Base-by-base conservation (phyloP, 2,797 vertebrate species). In the Glyptemys insculpta region DNA sequence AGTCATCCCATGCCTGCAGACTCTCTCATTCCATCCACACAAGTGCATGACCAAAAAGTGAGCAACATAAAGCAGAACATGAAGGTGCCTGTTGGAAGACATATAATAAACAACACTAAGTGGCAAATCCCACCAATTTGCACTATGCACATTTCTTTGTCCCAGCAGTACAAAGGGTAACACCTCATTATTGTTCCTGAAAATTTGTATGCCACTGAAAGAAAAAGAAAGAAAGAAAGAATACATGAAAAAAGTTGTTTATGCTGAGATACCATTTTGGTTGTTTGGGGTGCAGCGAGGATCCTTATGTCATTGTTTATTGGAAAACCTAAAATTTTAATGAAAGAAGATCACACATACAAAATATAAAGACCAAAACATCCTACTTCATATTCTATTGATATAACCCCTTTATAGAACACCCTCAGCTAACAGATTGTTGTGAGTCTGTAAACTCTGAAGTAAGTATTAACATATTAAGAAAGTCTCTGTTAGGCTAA, bases 381-480 rank as follows among this genome's bases (percentile, higher is more conserved):
- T 41, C 21, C 1, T 79, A 4, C 8, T 83, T 85, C 76, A 62
- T 50, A 4, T 79, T 85, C 56, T 52, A n/a, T 23, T 41, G 44
- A 34, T 37, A 31, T 37, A 72, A 27, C 68, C 91, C 34, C 15
- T 11, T n/a, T 72, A 25, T 54, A 68, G 5, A 18, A 12, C 85
- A 6, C 6, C 50, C 86, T 37, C 93, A 79, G 29, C 4, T 87
- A 50, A 89, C 49, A 80, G n/a, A 57, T 5, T 79, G 34, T 18
- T 89, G 89, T 31, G 47, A 85, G 9, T 85, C 2, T 76, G 23
- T 90, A 78, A 90, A 4, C 52, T 62, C 5, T 90, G 76, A 82
- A 11, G 52, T 49, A 84, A 87, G 92, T 23, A 15, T 1, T 59
- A 86, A 80, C 50, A 34, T 2, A 53, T 52, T 2, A 41, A 49